Percentiles rank a stretch among this genome's conserved stretches.
phyloP scores from a whole-genome alignment of 2,888 invertebrate species.

The Bellardia bayeri region DNA sequence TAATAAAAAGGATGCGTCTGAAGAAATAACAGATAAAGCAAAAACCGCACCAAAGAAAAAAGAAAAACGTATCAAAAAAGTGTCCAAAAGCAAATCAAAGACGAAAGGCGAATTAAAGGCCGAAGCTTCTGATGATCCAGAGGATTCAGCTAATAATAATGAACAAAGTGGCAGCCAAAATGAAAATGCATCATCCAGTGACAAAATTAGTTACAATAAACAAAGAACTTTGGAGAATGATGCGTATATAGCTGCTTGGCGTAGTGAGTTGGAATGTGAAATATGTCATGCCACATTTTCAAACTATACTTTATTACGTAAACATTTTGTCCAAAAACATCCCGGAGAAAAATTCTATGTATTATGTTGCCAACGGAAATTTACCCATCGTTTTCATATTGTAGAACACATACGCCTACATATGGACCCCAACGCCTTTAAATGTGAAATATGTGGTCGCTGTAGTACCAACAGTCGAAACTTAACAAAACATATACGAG shows the following conservation, averaged over 20 bases:
- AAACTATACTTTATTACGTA: slow-evolving; percentile 72
- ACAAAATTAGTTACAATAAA: slow-evolving; percentile 56
- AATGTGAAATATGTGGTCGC: slow-evolving; percentile 74
- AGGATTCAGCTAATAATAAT: not conserved
- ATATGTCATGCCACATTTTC: slow-evolving; percentile 67
- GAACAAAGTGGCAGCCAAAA: slow-evolving; percentile 31
- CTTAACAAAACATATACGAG: slow-evolving; percentile 73
- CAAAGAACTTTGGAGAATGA: slow-evolving; percentile 70
- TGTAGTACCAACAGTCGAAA: slow-evolving; percentile 72
- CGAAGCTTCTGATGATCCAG: not conserved
- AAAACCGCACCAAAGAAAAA: not conserved
- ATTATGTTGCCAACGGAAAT: slow-evolving; percentile 75
- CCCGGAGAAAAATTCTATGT: slow-evolving; percentile 72
- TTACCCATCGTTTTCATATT: slow-evolving; percentile 74
- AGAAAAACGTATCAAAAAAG: slow-evolving; percentile 30
- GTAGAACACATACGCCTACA: slow-evolving; percentile 76
- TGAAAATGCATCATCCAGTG: slow-evolving; percentile 35
- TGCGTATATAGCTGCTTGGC: slow-evolving; percentile 67
- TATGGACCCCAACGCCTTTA: slow-evolving; percentile 75
- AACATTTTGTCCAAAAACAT: slow-evolving; percentile 74
- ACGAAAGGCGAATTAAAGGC: not conserved
- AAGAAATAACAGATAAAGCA: slow-evolving; percentile 23
- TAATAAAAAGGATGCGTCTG: slow-evolving; percentile 63
- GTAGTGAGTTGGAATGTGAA: slow-evolving; percentile 73
- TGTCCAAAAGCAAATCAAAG: slow-evolving; percentile 21